Conservation (phyloP, 2,888 invertebrate species). For the Melolontha melolontha region DNA sequence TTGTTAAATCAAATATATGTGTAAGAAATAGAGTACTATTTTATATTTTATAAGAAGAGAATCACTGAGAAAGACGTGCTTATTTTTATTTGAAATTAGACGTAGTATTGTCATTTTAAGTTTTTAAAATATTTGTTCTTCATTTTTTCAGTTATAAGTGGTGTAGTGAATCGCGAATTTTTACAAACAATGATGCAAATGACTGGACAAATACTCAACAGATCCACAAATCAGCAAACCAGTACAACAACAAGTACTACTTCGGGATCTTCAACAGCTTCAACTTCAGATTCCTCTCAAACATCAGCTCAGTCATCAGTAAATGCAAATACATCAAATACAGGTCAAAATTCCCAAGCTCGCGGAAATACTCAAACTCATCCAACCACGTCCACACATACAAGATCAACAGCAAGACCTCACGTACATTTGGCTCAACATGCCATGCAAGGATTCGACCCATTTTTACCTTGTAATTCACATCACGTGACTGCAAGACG, state of each 20-base stretch:
- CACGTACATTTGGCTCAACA: slow-evolving; percentile 75
- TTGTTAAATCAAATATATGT: too few species aligned
- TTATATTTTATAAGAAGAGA: too few species aligned
- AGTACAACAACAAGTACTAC: slow-evolving; percentile 50
- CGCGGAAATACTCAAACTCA: slow-evolving; percentile 76
- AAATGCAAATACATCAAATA: slow-evolving; percentile 50
- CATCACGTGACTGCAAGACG: slow-evolving; percentile 70
- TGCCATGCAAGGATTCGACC: slow-evolving; percentile 73
- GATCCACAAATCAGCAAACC: slow-evolving; percentile 45
- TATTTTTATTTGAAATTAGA: too few species aligned
- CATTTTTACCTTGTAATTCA: slow-evolving; percentile 79
- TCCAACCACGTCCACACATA: slow-evolving; percentile 79
- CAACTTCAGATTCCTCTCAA: slow-evolving; percentile 40
- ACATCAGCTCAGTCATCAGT: slow-evolving; percentile 21
- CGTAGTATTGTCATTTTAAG: too few species aligned
- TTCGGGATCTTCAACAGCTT: slow-evolving; percentile 46
- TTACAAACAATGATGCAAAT: slow-evolving; percentile 71
- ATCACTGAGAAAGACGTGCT: too few species aligned
- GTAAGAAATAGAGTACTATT: too few species aligned
- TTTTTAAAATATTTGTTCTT: too few species aligned
- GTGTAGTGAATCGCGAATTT: slow-evolving; percentile 65
- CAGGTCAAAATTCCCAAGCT: slow-evolving; percentile 66
- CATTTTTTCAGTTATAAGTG: slow-evolving; percentile 63
- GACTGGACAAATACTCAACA: slow-evolving; percentile 65
- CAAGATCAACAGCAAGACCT: slow-evolving; percentile 74